Evolutionary conservation across 2,113 vertebrate genomes (phyloP), one percentile per base, ranked within the genome.

Genomic region (Cochlearius cochlearius): DNA sequence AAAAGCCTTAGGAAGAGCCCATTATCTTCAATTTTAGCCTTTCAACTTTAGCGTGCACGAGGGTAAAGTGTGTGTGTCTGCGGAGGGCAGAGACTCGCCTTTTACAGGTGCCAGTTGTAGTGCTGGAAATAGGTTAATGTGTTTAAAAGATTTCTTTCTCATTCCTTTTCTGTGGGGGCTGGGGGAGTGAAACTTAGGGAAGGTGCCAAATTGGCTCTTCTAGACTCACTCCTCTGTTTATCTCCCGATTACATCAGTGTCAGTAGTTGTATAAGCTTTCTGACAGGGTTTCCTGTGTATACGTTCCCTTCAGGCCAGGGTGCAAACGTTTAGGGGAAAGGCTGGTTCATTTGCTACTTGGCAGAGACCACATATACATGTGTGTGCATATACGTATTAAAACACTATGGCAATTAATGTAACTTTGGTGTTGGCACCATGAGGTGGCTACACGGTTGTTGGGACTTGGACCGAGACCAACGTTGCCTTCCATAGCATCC

Each of bases 201-300:
- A 91, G 52, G 75, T 96, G 94, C 90, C 94, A 93, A 52, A 64
- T 94, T 83, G 92, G 60, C 79, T 91, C 75, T 71, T 86, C 52
- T 80, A 59, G 68, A 43, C 83, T 64, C 91, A 84, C 76, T 92
- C 39, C 39, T 92, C 52, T 84, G 59, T 90, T 96, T 96, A 88
- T 96, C 90, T 92, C 76, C 55, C 39, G 38, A 11, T 78, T 86
- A 64, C 68, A 94, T 93, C 92, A 88, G 92, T 75, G 84, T 89
- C 50, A 63, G 88, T 47, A 71, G 43, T 52, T 90, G 85, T 74
- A 29, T 86, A 76, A 90, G 59, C 49, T 86, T 92, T 72, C 92
- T 38, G 79, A 92, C 64, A 50, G 2, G 2, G 50, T 58, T 94
- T 64, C 11, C 39, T 30, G 21, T 21, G 32, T 59, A 8, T 20